Conservation (phyloP, 1,140 invertebrate genomes). For the Elymnias hypermnestra region DNA sequence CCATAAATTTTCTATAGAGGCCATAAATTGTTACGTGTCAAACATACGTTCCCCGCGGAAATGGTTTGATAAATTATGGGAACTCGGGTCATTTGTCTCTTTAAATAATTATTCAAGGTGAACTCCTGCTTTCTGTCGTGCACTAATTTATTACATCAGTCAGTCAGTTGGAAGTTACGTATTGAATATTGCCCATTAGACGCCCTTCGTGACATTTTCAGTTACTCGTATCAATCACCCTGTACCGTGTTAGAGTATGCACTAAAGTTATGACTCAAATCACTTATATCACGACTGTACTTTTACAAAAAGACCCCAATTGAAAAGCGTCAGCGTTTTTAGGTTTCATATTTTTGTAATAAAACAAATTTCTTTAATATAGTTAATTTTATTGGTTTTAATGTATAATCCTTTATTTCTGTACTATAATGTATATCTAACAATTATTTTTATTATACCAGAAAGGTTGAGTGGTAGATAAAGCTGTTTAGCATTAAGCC, state of each 20-base stretch:
- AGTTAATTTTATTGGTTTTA: too few species aligned
- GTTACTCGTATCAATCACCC: conserved; percentile 23
- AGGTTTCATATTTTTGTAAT: not conserved
- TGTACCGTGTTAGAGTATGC: conserved; percentile 31
- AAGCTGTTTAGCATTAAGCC: too few species aligned
- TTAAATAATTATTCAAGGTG: conserved; percentile 37
- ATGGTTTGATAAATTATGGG: conserved; percentile 18
- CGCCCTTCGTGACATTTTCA: conserved; percentile 44
- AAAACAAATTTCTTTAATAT: too few species aligned
- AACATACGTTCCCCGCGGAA: conserved; percentile 5
- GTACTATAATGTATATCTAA: too few species aligned
- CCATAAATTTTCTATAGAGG: too few species aligned
- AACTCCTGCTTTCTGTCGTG: conserved; percentile 9
- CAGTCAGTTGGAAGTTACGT: conserved; percentile 1
- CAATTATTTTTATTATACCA: too few species aligned
- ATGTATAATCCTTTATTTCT: too few species aligned
- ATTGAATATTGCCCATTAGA: conserved; percentile 20
- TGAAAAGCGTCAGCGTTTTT: conserved; percentile 16
- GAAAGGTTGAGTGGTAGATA: too few species aligned
- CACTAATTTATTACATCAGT: conserved; percentile 33
- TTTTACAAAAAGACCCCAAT: conserved; percentile 15
- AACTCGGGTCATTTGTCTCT: conserved; percentile 32
- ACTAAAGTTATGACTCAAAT: conserved; percentile 45
- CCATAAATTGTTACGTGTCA: conserved; percentile 7
- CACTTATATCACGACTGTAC: conserved; percentile 34